A percentile compares a stretch with the other conserved stretches of the same genome.
Conservation (phyloP, 2,113 vertebrate species). For the Rallus limicola region DNA sequence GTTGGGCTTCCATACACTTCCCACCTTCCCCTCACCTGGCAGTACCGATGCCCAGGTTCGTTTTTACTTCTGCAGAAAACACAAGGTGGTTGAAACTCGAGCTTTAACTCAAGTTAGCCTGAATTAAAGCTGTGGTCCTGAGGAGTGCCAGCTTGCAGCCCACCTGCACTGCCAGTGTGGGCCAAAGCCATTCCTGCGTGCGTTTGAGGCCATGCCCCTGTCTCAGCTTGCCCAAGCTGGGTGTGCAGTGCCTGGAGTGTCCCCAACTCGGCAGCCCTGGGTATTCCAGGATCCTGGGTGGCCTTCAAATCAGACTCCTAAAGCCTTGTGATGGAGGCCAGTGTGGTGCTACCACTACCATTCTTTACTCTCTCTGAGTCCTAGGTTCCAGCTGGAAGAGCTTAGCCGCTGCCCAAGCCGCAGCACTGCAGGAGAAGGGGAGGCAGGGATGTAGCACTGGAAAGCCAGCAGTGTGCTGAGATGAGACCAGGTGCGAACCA, state of each 20-base stretch:
- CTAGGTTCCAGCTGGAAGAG: not conserved
- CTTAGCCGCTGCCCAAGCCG: not conserved
- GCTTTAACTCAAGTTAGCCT: not conserved
- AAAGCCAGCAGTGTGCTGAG: accelerated
- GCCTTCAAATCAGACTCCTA: not conserved
- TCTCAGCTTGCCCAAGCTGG: not conserved
- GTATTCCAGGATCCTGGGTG: not conserved
- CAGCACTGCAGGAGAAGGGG: accelerated
- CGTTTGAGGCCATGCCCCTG: not conserved
- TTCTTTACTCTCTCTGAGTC: not conserved
- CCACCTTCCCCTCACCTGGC: not conserved
- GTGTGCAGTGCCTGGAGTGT: too few relatives aligned
- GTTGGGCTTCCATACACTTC: not conserved
- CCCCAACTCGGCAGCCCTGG: accelerated
- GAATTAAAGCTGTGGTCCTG: not conserved
- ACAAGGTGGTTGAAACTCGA: not conserved
- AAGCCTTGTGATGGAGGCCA: not conserved
- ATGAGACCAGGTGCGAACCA: accelerated
- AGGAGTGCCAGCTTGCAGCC: not conserved
- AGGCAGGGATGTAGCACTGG: not conserved
- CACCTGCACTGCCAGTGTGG: too few relatives aligned
- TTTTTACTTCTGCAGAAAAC: not conserved
- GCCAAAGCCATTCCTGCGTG: not conserved
- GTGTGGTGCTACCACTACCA: not conserved
- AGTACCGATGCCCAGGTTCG: accelerated